phyloP scores from a whole-genome alignment of 2,113 vertebrate species.

The Nibea coibor region DNA sequence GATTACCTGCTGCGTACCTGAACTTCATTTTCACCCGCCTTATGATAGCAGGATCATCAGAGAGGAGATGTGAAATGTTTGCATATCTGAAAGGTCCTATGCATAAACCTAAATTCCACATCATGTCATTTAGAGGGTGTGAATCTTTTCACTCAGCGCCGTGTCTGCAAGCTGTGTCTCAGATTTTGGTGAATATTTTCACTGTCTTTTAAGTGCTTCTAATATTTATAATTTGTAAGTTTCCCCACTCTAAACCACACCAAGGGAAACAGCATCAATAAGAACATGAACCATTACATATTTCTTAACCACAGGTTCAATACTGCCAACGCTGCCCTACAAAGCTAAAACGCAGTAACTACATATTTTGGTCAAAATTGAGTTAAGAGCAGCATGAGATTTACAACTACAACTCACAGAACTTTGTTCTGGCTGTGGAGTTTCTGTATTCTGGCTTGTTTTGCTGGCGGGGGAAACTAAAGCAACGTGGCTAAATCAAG shows the following conservation, averaged over 20 bases:
- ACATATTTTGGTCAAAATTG: not conserved
- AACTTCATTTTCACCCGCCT: constrained; percentile 58
- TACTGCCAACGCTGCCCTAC: not conserved
- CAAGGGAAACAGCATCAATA: not conserved
- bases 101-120: constrained; percentile 9
- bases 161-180: not conserved
- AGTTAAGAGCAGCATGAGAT: not conserved
- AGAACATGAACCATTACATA: not conserved
- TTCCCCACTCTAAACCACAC: not conserved
- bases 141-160: not conserved
- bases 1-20: constrained; percentile 65
- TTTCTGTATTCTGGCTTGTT: not conserved
- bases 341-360: not conserved
- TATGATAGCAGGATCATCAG: constrained; percentile 38
- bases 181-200: not conserved
- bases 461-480: not conserved
- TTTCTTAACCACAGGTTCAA: not conserved
- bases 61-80: constrained; percentile 27
- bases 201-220: not conserved
- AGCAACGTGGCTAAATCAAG: not conserved
- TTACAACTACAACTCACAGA: not conserved
- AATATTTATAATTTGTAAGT: too few species aligned
- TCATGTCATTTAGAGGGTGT: constrained; percentile 10
- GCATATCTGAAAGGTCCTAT: constrained; percentile 9
- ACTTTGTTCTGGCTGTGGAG: not conserved